Evolutionary conservation across 2,113 vertebrate species (phyloP), one percentile per base, ranked within the genome.

Genomic region (Psittacus erithacus): DNA sequence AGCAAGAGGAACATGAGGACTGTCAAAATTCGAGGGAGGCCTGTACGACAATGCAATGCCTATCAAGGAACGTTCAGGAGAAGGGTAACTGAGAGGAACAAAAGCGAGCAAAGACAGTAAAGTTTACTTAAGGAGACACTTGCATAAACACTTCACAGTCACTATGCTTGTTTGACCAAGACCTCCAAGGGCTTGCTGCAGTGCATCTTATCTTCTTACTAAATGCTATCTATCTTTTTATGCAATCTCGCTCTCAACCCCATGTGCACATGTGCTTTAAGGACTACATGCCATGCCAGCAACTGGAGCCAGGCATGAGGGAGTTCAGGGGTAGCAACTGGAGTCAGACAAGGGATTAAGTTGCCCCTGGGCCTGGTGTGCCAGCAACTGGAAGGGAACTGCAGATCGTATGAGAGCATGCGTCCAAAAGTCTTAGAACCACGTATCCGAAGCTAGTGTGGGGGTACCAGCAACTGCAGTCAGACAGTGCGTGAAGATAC

Each of bases 231-330:
- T 43, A 5, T 9, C 31, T 46, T 60, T 64, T n/a, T 53, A 3
- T 17, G 18, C n/a, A 64, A 22, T 27, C 52, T 88, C 31, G 52
- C 15, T 73, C 29, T 55, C 57, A 67, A 52, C 2, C 4, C 19
- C 17, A n/a, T 0, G 0, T 4, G 27, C n/a, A 71, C 0, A 0
- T 8, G 10, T 68, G 47, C 47, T 62, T 5, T 33, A 46, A 55
- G 17, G 41, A 17, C 44, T 17, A 6, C 4, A 15, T 2, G 14
- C 15, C 4, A 15, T 2, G 14, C 15, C 59, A 69, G 44, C n/a
- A 90, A 4, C 31, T 17, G 15, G 10, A 84, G 17, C n/a, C 39
- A 57, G 46, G 29, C 7, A 13, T 2, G 9, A 39, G 23, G 9
- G 55, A n/a, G 13, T 13, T 77, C 35, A 53, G 38, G 38, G n/a